These are phyloP conservation scores for Nebria salina DNA, from an alignment of 2,888 invertebrate species.

Conservation along the genomic window DNA sequence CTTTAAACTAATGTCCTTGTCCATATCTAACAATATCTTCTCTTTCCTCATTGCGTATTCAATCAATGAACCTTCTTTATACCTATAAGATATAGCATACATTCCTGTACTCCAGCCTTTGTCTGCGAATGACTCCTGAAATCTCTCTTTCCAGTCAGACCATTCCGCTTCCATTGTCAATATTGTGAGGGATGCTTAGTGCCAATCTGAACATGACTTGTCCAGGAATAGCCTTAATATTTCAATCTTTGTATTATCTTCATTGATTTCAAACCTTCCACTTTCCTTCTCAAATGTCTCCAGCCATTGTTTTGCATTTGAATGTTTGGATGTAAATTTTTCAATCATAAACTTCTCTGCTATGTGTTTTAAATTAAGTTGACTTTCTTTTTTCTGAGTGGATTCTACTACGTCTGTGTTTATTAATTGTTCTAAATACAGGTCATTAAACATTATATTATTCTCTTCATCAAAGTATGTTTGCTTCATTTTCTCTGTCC, in stretches of 20 bases:
- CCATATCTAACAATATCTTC: conserved; percentile 51
- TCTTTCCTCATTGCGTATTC: conserved; percentile 53
- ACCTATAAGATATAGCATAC: conserved; percentile 50
- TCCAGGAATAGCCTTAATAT: conserved; percentile 30
- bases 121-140: conserved; percentile 51
- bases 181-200: conserved; percentile 48
- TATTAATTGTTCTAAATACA: conserved; percentile 47
- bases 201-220: conserved; percentile 50
- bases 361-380: conserved; percentile 9
- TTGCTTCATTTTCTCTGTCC: conserved; percentile 48
- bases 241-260: neutral
- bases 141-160: conserved; percentile 47
- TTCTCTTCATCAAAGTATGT: conserved; percentile 49
- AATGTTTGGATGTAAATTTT: conserved; percentile 43
- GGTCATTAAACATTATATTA: conserved; percentile 50
- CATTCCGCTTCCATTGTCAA: conserved; percentile 30
- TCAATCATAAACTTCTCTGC: conserved; percentile 18
- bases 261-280: too few species aligned
- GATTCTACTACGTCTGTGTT: conserved; percentile 46
- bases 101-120: conserved; percentile 51
- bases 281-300: conserved; percentile 44
- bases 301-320: conserved; percentile 48
- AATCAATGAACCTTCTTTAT: conserved; percentile 51
- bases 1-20: conserved; percentile 49
- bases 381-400: conserved; percentile 42